Evolutionary conservation across 35 echinoderm and acorn worm species (phyloP).

Genomic region (Holothuria glaberrima): DNA sequence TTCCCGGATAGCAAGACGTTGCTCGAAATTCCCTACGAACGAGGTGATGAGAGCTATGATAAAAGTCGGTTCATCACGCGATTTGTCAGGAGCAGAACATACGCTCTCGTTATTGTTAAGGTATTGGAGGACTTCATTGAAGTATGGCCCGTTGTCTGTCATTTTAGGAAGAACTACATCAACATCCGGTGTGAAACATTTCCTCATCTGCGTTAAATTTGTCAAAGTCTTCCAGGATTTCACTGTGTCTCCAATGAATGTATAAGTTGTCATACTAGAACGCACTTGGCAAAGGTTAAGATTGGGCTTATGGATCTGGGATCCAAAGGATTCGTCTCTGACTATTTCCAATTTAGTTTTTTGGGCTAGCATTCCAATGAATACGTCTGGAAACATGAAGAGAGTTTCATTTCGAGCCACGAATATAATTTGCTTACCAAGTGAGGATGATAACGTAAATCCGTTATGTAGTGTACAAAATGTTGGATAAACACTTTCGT

Average conservation of each 20-base stretch:
- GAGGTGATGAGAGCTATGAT: slow-evolving; percentile 46
- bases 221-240: not conserved
- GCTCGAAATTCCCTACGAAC: not conserved
- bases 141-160: slow-evolving; percentile 44
- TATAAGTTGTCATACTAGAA: slow-evolving; percentile 5
- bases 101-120: slow-evolving; percentile 42
- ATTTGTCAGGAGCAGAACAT: slow-evolving; percentile 4
- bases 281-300: not conserved
- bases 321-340: not conserved
- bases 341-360: not conserved
- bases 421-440: not conserved
- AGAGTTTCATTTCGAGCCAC: slow-evolving; percentile 17
- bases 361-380: not conserved
- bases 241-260: not conserved
- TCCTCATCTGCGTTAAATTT: not conserved
- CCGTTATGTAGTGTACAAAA: slow-evolving; percentile 31
- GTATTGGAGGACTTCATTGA: slow-evolving; percentile 41
- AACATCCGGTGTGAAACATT: slow-evolving; percentile 41
- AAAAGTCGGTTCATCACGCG: not conserved
- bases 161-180: slow-evolving; percentile 46
- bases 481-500: not conserved
- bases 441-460: slow-evolving; percentile 7
- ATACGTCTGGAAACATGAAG: slow-evolving; percentile 6
- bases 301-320: not conserved
- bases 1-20: slow-evolving; percentile 49